Base-by-base conservation (phyloP, 2,888 invertebrate species). In the Meghimatium bilineatum region DNA sequence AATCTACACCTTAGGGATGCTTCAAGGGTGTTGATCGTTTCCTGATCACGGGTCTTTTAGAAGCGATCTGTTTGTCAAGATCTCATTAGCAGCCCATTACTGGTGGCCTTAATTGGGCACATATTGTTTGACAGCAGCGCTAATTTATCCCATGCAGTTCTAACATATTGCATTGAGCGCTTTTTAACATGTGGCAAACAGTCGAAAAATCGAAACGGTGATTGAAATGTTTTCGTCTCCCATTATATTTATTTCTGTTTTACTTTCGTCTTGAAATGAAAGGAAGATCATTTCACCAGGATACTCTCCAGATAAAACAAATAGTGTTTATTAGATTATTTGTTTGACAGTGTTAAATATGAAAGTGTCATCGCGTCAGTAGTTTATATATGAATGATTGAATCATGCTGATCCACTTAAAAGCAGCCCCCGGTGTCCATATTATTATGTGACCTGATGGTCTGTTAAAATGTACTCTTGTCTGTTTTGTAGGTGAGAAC, bases 11-110 rank as follows among this genome's bases (percentile, higher is more conserved):
- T 44, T 20, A 38, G 0, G n/a, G 17, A 38, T 38, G 60, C 77
- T 38, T 32, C 17, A n/a, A 34, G 69, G 49, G 52, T 79, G 79
- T 49, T 49, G 79, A 69, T 69, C 79, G 79, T 34, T 34, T 52
- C 56, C 1, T n/a, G 78, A n/a, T 78, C 78, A 67, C 44, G 63
- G 44, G 29, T 23, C 49, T 34, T 23, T 69, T 34, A 34, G 26
- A 56, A 69, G 14, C 56, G 79, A 69, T 69, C 20, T 79, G 79
- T 69, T 79, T 79, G 38, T 79, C 52, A 44, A 63, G 32, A 32
- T 56, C 79, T 79, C 79, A 79, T 79, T 79, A 79, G 79, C 32
- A 34, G 26, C 20, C 44, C 79, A 49, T 79, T 79, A 79, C 71
- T 34, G 56, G 36, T 12, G 52, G 56, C 52, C 36, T 71, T 80